These are phyloP conservation scores for Tringa solitaria DNA, from an alignment of 2,113 vertebrate species.

Conservation along the genomic window DNA sequence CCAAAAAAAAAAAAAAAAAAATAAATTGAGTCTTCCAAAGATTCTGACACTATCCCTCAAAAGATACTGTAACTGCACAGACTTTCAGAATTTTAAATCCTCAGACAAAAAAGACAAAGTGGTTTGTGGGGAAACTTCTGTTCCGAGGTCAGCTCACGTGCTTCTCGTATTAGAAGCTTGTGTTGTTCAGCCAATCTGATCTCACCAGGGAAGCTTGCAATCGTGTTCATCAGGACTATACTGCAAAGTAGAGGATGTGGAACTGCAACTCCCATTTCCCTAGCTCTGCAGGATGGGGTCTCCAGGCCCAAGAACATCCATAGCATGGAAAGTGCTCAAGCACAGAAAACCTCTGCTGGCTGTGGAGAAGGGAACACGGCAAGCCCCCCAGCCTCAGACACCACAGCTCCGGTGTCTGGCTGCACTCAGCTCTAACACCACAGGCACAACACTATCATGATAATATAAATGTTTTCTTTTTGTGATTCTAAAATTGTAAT, in stretches of 20 bases:
- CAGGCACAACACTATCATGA: neutral
- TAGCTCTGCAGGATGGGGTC: neutral
- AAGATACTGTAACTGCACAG: neutral
- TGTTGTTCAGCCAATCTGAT: neutral
- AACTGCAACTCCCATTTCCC: neutral
- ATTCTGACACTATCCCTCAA: neutral
- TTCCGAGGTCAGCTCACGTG: neutral
- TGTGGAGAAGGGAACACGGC: neutral
- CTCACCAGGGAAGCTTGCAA: neutral
- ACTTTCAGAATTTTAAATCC: neutral
- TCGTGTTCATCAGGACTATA: neutral
- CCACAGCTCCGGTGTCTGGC: neutral
- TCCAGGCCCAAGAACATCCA: neutral
- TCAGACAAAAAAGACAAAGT: neutral
- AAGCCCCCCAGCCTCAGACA: neutral
- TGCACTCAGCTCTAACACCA: neutral
- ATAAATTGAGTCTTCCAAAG: neutral
- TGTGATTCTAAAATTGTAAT: neutral
- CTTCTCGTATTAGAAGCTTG: neutral
- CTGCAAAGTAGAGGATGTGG: neutral
- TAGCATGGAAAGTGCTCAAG: neutral
- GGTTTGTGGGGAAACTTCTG: neutral
- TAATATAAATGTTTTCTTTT: neutral
- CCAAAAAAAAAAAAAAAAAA: neutral
- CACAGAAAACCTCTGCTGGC: neutral